Evolutionary conservation across 2,888 invertebrate species (phyloP), one percentile per base, ranked within the genome.

Genomic region (Calameuta filiformis): DNA sequence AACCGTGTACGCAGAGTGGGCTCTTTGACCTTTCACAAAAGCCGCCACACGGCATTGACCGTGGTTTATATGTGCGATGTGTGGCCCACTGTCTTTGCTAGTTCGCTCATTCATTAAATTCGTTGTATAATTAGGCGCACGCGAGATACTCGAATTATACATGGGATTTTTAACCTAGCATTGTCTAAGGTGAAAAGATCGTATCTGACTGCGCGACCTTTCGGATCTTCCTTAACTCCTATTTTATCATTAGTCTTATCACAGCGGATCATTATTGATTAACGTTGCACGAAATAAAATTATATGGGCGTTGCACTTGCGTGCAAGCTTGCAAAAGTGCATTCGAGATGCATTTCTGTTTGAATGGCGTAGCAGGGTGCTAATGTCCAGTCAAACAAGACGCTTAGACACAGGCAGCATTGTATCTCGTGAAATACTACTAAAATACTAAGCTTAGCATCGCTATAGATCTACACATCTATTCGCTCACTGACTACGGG

Each of bases 61-160:
- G 89, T 90, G 89, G 90, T 90, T 90, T 90, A 90, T 90, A 90
- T 88, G 86, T 85, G 89, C 85, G 78, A 76, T 89, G 87, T 90
- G 87, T 89, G 89, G 85, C 83, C 85, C 90, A 90, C 90, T 90
- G 90, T 91, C 86, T 89, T 87, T 86, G 87, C 87, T 88, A 90
- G 88, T 88, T 89, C 90, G 86, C 86, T 91, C 90, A 91, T 91
- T 90, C 90, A 90, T 91, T 90, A 90, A 90, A 91, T 90, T 90
- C 88, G 89, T 90, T 89, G 90, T 90, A 90, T 90, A 90, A 90
- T 90, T 90, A 90, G 90, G 87, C 89, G 87, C 89, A 82, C 83
- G 82, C 81, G 81, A 81, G 85, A 81, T 83, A 81, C 80, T 74
- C 82, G 79, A 71, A 31, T 71, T 2, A 31, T 34, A 34, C 31